Conservation (phyloP, 2,113 vertebrate species). For the Melozone crissalis region DNA sequence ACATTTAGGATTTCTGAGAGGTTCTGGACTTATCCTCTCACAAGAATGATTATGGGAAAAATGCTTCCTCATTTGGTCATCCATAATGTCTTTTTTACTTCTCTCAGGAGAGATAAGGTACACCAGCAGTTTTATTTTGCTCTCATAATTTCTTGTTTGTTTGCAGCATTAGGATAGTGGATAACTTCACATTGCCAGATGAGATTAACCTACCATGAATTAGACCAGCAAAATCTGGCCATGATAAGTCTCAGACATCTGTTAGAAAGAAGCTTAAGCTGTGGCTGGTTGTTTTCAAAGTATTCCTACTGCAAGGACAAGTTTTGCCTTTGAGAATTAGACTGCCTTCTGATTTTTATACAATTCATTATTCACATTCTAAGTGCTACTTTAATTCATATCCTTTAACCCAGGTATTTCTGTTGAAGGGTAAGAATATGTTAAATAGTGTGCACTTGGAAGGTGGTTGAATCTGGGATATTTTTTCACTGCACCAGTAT, state of each 20-base stretch:
- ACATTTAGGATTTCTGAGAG: not conserved
- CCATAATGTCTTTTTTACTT: not conserved
- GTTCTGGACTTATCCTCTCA: not conserved
- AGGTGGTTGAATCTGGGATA: not conserved
- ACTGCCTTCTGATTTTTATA: not conserved
- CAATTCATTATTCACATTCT: not conserved
- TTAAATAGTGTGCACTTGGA: not conserved
- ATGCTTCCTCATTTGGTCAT: not conserved
- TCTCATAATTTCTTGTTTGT: not conserved
- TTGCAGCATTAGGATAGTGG: not conserved
- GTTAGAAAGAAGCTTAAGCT: not conserved
- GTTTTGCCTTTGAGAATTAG: not conserved
- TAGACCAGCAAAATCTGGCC: not conserved
- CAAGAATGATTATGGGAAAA: not conserved
- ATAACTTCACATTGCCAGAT: not conserved
- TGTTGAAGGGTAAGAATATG: not conserved
- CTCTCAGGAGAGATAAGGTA: not conserved
- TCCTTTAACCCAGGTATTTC: not conserved
- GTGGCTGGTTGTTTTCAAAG: not conserved
- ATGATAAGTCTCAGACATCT: not conserved
- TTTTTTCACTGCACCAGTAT: not conserved
- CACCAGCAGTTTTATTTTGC: not conserved
- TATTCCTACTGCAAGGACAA: not conserved
- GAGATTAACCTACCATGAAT: not conserved
- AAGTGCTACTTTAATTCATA: not conserved